Percentiles rank a stretch among this genome's conserved stretches.
These are phyloP conservation scores for Epizoanthus illoricatus DNA, from an alignment of 92 coral and sea anemone species.

Conservation along the genomic window DNA sequence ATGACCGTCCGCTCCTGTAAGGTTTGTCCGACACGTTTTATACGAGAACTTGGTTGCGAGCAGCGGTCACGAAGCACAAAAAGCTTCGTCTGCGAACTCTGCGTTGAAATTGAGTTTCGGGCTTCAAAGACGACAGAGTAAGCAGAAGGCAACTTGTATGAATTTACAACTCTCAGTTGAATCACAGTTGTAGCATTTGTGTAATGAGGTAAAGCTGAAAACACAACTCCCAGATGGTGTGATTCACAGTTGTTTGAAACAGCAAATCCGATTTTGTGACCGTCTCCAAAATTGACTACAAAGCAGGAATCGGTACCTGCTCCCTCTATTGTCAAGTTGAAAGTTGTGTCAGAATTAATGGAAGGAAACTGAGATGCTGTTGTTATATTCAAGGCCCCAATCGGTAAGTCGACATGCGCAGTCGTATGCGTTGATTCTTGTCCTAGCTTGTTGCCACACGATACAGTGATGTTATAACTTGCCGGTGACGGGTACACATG, in stretches of 20 bases:
- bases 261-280: background rate
- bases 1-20: background rate
- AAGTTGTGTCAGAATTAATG: background rate
- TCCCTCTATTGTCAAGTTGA: background rate
- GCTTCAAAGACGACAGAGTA: slow-evolving; percentile 24
- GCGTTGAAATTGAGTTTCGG: slow-evolving; percentile 11
- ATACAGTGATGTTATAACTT: background rate
- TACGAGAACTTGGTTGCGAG: slow-evolving; percentile 14
- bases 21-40: slow-evolving; percentile 27
- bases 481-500: background rate
- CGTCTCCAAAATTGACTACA: slow-evolving; percentile 9
- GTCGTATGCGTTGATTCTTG: background rate
- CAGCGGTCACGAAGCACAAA: slow-evolving; percentile 26
- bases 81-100: slow-evolving; percentile 3
- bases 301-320: slow-evolving; percentile 33
- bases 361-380: slow-evolving; percentile 17
- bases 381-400: slow-evolving; percentile 9
- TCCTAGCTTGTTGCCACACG: slow-evolving; percentile 16
- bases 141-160: background rate
- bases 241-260: background rate
- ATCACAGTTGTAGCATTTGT: background rate
- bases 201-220: background rate
- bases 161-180: background rate
- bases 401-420: slow-evolving; percentile 1
- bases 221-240: slow-evolving; percentile 9